phyloP scores from a whole-genome alignment of 2,113 vertebrate species.

The Sterna hirundo region DNA sequence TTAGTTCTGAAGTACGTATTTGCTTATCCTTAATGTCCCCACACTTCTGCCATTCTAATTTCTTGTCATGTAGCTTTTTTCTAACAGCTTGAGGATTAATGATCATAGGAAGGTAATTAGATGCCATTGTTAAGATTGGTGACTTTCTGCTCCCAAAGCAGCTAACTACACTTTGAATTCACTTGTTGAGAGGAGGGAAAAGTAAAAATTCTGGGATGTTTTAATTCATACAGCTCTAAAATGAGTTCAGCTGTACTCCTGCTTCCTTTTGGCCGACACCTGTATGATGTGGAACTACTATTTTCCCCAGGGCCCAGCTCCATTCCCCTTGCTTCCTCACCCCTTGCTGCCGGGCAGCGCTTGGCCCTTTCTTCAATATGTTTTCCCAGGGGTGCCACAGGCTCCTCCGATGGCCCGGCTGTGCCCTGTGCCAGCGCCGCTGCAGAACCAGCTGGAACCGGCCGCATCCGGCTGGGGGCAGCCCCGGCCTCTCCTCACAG shows the following conservation, averaged over 20 bases:
- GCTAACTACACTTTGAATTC: background rate
- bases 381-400: accelerated
- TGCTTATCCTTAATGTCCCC: background rate
- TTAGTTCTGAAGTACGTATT: background rate
- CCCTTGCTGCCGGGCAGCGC: accelerated
- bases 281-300: accelerated
- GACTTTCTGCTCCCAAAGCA: background rate
- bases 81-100: background rate
- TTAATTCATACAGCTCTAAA: background rate
- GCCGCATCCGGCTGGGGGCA: accelerated
- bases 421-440: accelerated
- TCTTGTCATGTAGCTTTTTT: background rate
- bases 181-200: background rate
- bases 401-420: background rate
- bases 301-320: background rate
- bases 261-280: background rate
- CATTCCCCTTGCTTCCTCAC: accelerated
- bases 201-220: background rate
- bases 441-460: accelerated
- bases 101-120: background rate
- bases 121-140: background rate
- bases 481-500: background rate
- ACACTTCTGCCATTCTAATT: background rate
- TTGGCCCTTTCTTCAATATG: accelerated
- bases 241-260: background rate